Conservation (phyloP, 1,140 invertebrate species). For the Zaprionus gabonicus region DNA sequence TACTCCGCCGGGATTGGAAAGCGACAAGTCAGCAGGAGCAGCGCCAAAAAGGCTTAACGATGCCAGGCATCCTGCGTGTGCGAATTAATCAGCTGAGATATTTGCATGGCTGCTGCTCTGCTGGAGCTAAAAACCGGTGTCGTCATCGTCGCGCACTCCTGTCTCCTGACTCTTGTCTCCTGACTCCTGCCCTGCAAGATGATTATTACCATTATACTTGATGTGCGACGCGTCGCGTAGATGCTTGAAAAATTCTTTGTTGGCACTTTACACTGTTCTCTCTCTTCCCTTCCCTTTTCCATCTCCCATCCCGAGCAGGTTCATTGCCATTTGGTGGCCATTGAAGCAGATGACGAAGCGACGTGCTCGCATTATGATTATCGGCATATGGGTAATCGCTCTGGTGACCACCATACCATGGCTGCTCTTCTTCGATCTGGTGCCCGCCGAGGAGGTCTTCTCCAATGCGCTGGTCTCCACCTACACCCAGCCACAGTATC, state of each 20-base stretch:
- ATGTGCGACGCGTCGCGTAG: slow-evolving; percentile 39
- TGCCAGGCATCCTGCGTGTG: slow-evolving; percentile 72
- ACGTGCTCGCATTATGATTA: slow-evolving; percentile 93
- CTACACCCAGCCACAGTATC: slow-evolving; percentile 86
- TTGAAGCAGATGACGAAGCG: slow-evolving; percentile 95
- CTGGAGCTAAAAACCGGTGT: slow-evolving; percentile 49
- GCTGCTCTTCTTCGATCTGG: slow-evolving; percentile 94
- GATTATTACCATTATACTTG: slow-evolving; percentile 75
- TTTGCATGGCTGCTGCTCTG: slow-evolving; percentile 58
- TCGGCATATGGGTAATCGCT: slow-evolving; percentile 96
- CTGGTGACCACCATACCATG: slow-evolving; percentile 93
- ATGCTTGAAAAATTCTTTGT: slow-evolving; percentile 65
- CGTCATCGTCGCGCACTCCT: slow-evolving; percentile 63
- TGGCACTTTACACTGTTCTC: slow-evolving; percentile 68
- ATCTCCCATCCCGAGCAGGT: slow-evolving; percentile 88
- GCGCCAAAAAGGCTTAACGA: slow-evolving; percentile 73
- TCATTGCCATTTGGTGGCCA: slow-evolving; percentile 97
- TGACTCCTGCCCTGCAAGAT: slow-evolving; percentile 25
- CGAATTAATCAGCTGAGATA: slow-evolving; percentile 79
- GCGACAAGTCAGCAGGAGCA: slow-evolving; percentile 69
- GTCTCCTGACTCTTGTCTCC: background rate
- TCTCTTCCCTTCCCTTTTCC: background rate
- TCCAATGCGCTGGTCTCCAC: slow-evolving; percentile 84
- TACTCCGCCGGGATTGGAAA: slow-evolving; percentile 74
- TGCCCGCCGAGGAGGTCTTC: slow-evolving; percentile 87